Percentiles rank a stretch among this genome's conserved stretches.
Evolutionary conservation across 2,113 vertebrate species (phyloP).

Genomic region (Tyto alba): DNA sequence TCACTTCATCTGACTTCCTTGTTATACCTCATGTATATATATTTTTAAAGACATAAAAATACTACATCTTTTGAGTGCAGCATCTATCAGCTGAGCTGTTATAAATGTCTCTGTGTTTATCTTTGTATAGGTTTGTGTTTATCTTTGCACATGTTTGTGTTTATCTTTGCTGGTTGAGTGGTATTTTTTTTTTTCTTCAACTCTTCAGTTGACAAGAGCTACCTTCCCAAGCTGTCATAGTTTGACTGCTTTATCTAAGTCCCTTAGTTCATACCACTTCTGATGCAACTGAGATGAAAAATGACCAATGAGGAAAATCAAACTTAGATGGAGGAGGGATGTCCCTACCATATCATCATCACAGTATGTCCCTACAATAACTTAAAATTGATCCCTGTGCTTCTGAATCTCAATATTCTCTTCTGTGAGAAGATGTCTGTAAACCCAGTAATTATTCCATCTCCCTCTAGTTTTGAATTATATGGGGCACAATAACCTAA

Average conservation of each 20-base stretch:
- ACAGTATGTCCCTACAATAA: not conserved
- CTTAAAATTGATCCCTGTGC: not conserved
- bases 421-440: not conserved
- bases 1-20: not conserved
- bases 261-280: not conserved
- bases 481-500: not conserved
- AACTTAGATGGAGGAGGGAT: not conserved
- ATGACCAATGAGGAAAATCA: not conserved
- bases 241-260: not conserved
- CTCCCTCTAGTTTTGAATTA: not conserved
- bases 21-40: not conserved
- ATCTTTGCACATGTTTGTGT: not conserved
- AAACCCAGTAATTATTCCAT: not conserved
- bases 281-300: not conserved
- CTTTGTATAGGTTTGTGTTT: not conserved
- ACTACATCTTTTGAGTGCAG: not conserved
- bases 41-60: not conserved
- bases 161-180: not conserved
- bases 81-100: not conserved
- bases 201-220: not conserved
- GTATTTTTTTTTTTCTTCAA: not conserved
- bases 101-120: not conserved
- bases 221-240: not conserved
- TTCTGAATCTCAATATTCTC: not conserved
- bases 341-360: not conserved